phyloP scores from a whole-genome alignment of 1,140 invertebrate genomes.

The honey bee (Apis mellifera) region Amel_HAv3.1 CM009938.2:5813501-5814000 shows the following conservation, averaged over 20 bases:
- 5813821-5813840: not conserved
- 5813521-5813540: not conserved
- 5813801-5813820: not conserved
- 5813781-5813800: not conserved
- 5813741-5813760: not conserved
- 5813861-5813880: not conserved
- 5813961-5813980: not conserved
- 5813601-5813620: not conserved
- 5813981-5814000: not conserved
- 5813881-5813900: not conserved
- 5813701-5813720: not conserved
- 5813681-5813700: not conserved
- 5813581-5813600: not conserved
- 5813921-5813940: not conserved
- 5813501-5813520: not conserved
- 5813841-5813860: not conserved
- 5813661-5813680: not conserved
- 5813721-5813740: not conserved
- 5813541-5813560: not conserved
- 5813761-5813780: not conserved
- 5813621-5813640: not conserved
- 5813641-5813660: not conserved
- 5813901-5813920: slow-evolving; percentile 1
- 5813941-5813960: slow-evolving; percentile 31
- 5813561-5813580: not conserved